Percentiles rank a stretch among this genome's conserved stretches.
Conservation (phyloP, 2,797 vertebrate species). For the Peromyscus melanophrys region DNA sequence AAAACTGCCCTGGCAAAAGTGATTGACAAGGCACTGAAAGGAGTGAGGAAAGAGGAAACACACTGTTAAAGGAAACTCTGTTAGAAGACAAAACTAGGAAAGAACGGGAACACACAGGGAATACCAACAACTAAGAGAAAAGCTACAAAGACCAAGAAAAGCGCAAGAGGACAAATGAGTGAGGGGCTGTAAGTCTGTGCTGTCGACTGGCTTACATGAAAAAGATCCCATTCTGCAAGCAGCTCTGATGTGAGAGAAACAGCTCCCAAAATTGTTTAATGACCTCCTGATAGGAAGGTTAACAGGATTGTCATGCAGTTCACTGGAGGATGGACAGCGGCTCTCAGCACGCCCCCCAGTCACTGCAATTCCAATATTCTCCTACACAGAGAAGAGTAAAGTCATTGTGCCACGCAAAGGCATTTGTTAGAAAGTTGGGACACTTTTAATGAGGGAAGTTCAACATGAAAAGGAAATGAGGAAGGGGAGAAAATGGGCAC, state of each 20-base stretch:
- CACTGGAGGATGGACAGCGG: constrained; percentile 13
- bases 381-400: constrained; percentile 67
- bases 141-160: constrained; percentile 26
- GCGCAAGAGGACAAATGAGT: not conserved
- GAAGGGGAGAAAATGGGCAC: not conserved
- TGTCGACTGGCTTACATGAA: constrained; percentile 63
- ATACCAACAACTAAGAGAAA: constrained; percentile 19
- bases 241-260: constrained; percentile 63
- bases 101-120: not conserved
- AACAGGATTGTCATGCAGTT: constrained; percentile 62
- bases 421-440: constrained; percentile 60
- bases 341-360: constrained; percentile 33
- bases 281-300: constrained; percentile 77
- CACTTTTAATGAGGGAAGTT: constrained; percentile 79
- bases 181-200: constrained; percentile 13
- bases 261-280: constrained; percentile 76
- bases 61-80: constrained; percentile 4
- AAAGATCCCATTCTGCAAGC: constrained; percentile 71
- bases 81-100: constrained; percentile 31
- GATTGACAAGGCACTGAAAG: constrained; percentile 40
- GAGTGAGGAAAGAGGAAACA: not conserved
- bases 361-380: constrained; percentile 70
- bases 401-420: constrained; percentile 64
- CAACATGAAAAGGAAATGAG: constrained; percentile 46
- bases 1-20: not conserved